phyloP scores from a whole-genome alignment of 2,113 vertebrate genomes.

The Calypte anna region DNA sequence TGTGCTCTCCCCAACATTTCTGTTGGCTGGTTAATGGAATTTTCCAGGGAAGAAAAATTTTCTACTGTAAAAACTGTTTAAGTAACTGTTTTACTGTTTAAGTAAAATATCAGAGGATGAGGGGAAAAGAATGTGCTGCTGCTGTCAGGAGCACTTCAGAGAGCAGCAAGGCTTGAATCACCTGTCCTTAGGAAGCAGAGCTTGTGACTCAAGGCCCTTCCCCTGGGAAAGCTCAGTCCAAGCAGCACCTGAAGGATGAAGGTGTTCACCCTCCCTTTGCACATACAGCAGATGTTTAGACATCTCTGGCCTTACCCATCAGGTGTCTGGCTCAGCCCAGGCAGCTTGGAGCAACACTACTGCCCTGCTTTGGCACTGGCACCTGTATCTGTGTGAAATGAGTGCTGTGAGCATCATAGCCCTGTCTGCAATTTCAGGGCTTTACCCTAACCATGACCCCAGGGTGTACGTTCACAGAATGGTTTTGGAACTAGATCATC shows the following conservation, averaged over 20 bases:
- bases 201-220: fast-evolving
- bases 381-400: fast-evolving
- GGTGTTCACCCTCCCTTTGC: not conserved
- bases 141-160: fast-evolving
- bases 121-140: not conserved
- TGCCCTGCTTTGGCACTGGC: fast-evolving
- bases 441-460: no score
- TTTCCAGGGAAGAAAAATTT: not conserved
- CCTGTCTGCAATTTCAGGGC: no score
- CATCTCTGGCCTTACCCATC: no score
- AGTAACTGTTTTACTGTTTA: not conserved
- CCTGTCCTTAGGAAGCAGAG: not conserved
- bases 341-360: not conserved
- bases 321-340: not conserved
- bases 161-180: fast-evolving
- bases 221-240: fast-evolving
- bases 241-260: not conserved
- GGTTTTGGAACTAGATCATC: no score
- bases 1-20: not conserved
- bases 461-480: not conserved
- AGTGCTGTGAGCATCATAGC: fast-evolving
- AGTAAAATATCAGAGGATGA: not conserved
- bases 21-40: not conserved
- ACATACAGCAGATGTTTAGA: not conserved
- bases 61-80: not conserved